Evolutionary conservation across 2,113 vertebrate genomes (phyloP).

Genomic region (Varanus komodoensis): DNA sequence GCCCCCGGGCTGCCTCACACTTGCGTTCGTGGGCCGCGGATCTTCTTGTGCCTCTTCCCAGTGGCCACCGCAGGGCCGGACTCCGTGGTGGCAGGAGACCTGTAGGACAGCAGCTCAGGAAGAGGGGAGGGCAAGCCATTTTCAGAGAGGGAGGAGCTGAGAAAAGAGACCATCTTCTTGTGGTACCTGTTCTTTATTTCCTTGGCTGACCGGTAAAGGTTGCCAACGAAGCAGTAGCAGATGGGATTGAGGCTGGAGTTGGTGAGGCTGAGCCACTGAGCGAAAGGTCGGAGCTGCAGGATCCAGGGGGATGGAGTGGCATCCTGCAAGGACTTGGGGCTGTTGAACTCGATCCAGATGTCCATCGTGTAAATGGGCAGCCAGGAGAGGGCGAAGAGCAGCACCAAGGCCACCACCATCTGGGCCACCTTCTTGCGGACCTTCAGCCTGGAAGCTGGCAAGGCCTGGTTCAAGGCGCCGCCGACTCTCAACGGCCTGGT

Average conservation of each 20-base stretch:
- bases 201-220: conserved; percentile 86
- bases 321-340: conserved; percentile 75
- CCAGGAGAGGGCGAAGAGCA: conserved; percentile 90
- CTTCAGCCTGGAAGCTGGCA: conserved; percentile 86
- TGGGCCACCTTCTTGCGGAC: conserved; percentile 89
- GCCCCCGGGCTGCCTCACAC: conserved; percentile 61
- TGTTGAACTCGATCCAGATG: conserved; percentile 88
- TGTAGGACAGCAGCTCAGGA: conserved; percentile 71
- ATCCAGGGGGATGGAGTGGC: conserved; percentile 84
- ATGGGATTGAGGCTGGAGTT: conserved; percentile 95
- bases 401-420: conserved; percentile 90
- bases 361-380: conserved; percentile 89
- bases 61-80: not conserved
- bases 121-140: conserved; percentile 46
- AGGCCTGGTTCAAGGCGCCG: conserved; percentile 79
- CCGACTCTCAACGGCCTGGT: conserved; percentile 76
- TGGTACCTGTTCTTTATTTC: conserved; percentile 88
- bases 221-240: conserved; percentile 92
- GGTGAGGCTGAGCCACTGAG: conserved; percentile 92
- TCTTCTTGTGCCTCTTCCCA: conserved; percentile 64
- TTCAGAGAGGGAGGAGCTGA: conserved; percentile 78
- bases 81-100: conserved; percentile 50
- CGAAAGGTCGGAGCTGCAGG: conserved; percentile 87
- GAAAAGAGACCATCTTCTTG: conserved; percentile 83
- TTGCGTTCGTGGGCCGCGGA: conserved; percentile 66